A percentile compares a stretch with the other conserved stretches of the same genome.
phyloP scores from a whole-genome alignment of 2,888 invertebrate species.

The Aromia moschata region DNA sequence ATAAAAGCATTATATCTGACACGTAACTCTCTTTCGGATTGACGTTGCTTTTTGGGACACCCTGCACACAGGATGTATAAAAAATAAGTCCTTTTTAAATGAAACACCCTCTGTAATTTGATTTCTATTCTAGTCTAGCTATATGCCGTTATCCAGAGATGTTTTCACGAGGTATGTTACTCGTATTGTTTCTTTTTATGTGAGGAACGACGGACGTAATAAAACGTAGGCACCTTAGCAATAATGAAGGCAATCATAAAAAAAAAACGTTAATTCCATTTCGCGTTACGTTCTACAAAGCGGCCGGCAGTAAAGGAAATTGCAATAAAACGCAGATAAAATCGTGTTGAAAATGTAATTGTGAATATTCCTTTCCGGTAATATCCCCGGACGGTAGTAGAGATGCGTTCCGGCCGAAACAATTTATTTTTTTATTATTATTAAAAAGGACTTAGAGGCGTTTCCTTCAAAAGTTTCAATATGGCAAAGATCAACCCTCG shows the following conservation, averaged over 20 bases:
- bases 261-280: constrained; percentile 19
- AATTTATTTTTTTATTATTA: no score
- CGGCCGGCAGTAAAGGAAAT: constrained; percentile 7
- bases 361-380: constrained; percentile 15
- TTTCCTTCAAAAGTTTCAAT: constrained; percentile 10
- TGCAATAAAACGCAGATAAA: constrained; percentile 16
- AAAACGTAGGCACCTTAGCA: constrained; percentile 4
- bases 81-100: no score
- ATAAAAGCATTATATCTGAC: no score
- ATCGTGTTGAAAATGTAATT: constrained; percentile 24
- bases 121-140: no score
- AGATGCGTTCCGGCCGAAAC: not conserved
- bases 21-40: no score
- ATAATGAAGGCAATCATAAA: constrained; percentile 6
- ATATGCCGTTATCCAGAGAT: no score
- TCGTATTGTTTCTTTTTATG: not conserved
- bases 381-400: constrained; percentile 12
- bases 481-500: not conserved
- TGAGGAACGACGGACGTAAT: not conserved
- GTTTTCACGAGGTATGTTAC: constrained; percentile 3
- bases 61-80: no score
- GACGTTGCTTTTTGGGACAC: no score
- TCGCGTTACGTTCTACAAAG: not conserved
- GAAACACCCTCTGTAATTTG: no score
- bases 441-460: constrained; percentile 14